A percentile compares a stretch with the other conserved stretches of the same genome.
Conservation (phyloP, 23 tunicate species). For the Corella eumyota region DNA sequence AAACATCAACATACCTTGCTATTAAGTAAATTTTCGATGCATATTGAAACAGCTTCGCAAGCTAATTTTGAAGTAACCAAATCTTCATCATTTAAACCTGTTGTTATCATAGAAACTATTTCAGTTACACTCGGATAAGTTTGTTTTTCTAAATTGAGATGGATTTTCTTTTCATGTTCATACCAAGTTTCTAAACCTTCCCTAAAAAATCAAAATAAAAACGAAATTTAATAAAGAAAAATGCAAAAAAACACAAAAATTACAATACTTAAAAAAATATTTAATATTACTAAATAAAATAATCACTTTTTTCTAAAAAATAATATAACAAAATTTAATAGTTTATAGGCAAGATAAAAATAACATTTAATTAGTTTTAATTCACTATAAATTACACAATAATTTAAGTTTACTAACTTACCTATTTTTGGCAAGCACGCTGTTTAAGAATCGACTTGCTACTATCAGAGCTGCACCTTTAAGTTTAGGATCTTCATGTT, state of each 20-base stretch:
- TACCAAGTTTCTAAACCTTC: slow-evolving; percentile 5
- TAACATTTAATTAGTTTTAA: background rate
- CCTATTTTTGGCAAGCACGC: slow-evolving; percentile 11
- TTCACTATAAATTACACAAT: too few relatives aligned
- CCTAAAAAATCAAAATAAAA: slow-evolving; percentile 4
- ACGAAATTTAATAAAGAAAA: too few relatives aligned
- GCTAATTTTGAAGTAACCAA: slow-evolving; percentile 30
- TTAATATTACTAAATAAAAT: too few relatives aligned
- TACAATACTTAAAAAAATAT: too few relatives aligned
- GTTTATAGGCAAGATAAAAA: background rate
- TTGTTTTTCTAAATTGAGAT: background rate
- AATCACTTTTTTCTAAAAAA: too few relatives aligned
- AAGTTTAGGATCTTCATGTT: slow-evolving; percentile 45
- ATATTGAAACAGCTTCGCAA: slow-evolving; percentile 31
- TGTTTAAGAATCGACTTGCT: slow-evolving; percentile 7
- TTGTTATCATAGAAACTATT: slow-evolving; percentile 5
- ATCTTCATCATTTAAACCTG: slow-evolving; percentile 22
- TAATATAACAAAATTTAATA: too few relatives aligned
- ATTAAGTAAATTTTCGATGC: slow-evolving; percentile 11
- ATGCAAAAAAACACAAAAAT: too few relatives aligned
- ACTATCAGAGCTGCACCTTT: slow-evolving; percentile 21
- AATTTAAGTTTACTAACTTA: too few relatives aligned
- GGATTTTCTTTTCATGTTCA: background rate
- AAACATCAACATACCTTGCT: slow-evolving; percentile 6
- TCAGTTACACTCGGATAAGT: slow-evolving; percentile 1